phyloP scores from a whole-genome alignment of 2,113 vertebrate species.

The Neomonachus schauinslandi region DNA sequence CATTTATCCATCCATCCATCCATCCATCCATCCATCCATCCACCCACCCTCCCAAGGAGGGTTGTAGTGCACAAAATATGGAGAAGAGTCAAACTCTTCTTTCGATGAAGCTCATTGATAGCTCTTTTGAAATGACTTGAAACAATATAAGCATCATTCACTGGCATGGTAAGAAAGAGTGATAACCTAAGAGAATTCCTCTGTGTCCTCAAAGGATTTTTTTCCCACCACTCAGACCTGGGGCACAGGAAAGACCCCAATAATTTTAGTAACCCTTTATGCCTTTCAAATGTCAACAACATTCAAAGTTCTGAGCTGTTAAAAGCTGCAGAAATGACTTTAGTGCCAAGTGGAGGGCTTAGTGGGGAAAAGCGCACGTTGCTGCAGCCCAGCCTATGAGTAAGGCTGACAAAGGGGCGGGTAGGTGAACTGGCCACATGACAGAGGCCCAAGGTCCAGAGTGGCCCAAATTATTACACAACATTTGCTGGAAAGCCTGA shows the following conservation, averaged over 20 bases:
- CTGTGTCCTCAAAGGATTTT: neutral
- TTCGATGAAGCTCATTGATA: neutral
- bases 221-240: neutral
- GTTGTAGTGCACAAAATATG: neutral
- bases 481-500: neutral
- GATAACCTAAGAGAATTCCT: neutral
- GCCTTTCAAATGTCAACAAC: neutral
- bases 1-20: neutral
- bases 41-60: neutral
- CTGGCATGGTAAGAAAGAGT: neutral
- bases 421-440: neutral
- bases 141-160: constrained; percentile 14
- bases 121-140: constrained; percentile 8
- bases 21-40: neutral
- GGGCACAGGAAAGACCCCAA: neutral
- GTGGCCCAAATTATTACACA: neutral
- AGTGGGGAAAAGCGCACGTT: accelerated
- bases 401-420: too few species aligned
- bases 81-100: neutral
- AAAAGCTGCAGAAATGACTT: neutral
- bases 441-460: neutral
- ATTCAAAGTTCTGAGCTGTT: neutral
- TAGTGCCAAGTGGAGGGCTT: neutral
- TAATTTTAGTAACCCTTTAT: neutral
- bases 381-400: neutral